Base-by-base conservation (phyloP, 2,113 vertebrate species). In the Dromas ardeola region DNA sequence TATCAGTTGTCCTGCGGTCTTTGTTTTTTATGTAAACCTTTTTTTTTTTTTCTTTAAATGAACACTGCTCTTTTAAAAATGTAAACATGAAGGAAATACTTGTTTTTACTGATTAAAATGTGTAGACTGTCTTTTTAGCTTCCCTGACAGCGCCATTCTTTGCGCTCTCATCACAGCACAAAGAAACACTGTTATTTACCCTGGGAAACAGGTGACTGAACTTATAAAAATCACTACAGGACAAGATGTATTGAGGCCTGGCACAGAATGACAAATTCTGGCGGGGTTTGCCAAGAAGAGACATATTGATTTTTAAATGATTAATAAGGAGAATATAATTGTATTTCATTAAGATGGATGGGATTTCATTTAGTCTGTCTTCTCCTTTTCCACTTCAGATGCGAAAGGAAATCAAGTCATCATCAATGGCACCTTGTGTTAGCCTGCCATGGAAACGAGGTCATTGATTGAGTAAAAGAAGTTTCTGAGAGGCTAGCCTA, bases 271-370 rank as follows among this genome's bases (percentile, higher is more conserved):
- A 99, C 99, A 99, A 99, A 99, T 99, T 99, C 99, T 98, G 98
- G 98, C 96, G 95, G 99, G 98, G 98, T 99, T 98, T 98, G 98
- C 99, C 98, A 98, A 98, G 99, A 99, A 99, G 98, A 99, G 99
- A 99, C 98, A 98, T 99, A 99, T 99, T 99, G 99, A 99, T 99
- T 99, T 99, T 99, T 99, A 99, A 99, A 99, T 99, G 99, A 99
- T 99, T 99, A 99, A 99, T 99, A 99, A 99, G 99, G 99, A 99
- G 99, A 99, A 99, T 99, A 99, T 99, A 99, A 99, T 99, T 99
- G 99, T 99, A 99, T 99, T 99, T 99, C 99, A 99, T 99, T 99
- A 99, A 99, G 99, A 99, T 99, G 99, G 99, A 99, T 99, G 99
- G 98, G 99, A 98, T 99, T 99, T 99, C 99, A 99, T 99, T 99